A percentile compares a stretch with the other conserved stretches of the same genome.
Evolutionary conservation across 2,113 vertebrate genomes (phyloP).

Genomic region (Laterallus jamaicensis): DNA sequence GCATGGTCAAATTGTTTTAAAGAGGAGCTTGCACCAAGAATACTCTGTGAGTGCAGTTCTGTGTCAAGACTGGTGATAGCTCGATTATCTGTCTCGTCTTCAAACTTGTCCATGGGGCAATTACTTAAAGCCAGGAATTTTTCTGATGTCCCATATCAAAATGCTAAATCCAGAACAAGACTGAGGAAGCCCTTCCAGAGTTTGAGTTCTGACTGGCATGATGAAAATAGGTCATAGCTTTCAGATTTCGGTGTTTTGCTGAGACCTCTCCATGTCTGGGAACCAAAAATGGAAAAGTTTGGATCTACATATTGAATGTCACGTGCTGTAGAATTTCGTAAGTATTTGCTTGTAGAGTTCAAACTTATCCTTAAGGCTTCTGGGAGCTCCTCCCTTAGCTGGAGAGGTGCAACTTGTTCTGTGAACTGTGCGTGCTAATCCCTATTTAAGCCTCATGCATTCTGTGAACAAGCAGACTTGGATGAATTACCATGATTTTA

Average conservation of each 20-base stretch:
- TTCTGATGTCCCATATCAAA: too few species aligned
- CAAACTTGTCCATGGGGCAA: neutral
- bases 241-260: neutral
- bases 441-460: neutral
- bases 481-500: neutral
- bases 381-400: neutral
- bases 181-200: neutral
- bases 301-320: neutral
- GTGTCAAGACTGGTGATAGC: neutral
- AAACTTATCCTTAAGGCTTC: neutral
- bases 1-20: neutral
- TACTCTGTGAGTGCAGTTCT: neutral
- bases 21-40: neutral
- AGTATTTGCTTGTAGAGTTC: neutral
- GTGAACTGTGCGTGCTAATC: neutral
- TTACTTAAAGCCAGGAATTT: too few species aligned
- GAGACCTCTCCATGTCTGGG: neutral
- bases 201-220: neutral
- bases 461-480: neutral
- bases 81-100: neutral
- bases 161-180: neutral
- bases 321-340: accelerated
- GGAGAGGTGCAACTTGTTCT: neutral
- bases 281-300: neutral
- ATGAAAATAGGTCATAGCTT: neutral